Conservation (phyloP, 30 jellyfish, hydroid and myxozoan species). For the Nemopilema nomurai region DNA sequence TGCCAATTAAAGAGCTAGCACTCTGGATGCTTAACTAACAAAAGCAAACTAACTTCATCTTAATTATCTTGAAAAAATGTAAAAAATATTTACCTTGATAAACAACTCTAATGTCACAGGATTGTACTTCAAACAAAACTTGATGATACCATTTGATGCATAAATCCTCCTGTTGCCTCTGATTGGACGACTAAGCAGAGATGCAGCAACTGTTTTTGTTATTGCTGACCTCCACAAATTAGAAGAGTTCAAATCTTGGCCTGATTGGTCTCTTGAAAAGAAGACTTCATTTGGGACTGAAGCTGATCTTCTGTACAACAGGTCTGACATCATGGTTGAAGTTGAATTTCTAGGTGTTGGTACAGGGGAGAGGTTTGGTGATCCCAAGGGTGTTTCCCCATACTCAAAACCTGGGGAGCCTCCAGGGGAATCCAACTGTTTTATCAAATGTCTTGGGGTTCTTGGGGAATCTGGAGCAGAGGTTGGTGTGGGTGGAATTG, state of each 20-base stretch:
- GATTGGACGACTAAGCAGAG: constrained; percentile 43
- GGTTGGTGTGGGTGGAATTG: constrained; percentile 62
- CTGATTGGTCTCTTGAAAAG: constrained; percentile 50
- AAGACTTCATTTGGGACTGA: constrained; percentile 69
- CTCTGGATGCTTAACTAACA: too few species aligned
- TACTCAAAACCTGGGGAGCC: not conserved
- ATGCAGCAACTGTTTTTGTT: constrained; percentile 64
- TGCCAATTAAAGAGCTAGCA: too few species aligned
- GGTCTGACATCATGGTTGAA: constrained; percentile 6
- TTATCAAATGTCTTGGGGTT: constrained; percentile 17
- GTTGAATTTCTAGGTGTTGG: constrained; percentile 27
- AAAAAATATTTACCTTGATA: constrained; percentile 40
- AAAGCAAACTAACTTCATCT: too few species aligned
- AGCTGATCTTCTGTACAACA: constrained; percentile 61
- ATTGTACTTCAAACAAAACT: constrained; percentile 73
- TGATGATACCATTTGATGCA: constrained; percentile 75
- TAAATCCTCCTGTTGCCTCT: constrained; percentile 31
- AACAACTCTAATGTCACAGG: constrained; percentile 41
- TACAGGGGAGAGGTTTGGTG: constrained; percentile 22
- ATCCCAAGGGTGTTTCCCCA: constrained; percentile 27
- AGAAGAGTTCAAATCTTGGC: constrained; percentile 55
- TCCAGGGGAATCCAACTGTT: not conserved
- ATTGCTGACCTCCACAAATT: constrained; percentile 78
- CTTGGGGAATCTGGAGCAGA: constrained; percentile 50
- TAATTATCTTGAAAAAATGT: not conserved